Evolutionary conservation across 2,113 vertebrate species (phyloP).

Genomic region (Capricornis sumatraensis): DNA sequence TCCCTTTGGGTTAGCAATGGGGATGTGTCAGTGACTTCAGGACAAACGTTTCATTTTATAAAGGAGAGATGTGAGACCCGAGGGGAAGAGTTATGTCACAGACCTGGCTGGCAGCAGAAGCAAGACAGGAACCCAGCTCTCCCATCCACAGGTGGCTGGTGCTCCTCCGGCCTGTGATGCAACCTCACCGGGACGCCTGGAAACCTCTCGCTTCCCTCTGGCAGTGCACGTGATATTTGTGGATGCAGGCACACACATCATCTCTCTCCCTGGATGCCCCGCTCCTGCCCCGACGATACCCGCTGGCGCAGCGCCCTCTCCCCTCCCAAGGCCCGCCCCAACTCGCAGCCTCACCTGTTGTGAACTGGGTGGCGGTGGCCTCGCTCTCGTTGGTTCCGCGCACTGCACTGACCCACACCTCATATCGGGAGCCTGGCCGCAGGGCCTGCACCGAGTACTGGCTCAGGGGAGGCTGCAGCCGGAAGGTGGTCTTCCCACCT

Average conservation of each 20-base stretch:
- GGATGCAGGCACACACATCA: fast-evolving
- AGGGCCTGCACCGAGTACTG: slow-evolving; percentile 97
- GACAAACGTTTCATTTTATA: background rate
- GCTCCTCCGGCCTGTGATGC: fast-evolving
- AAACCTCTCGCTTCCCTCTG: background rate
- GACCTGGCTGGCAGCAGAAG: background rate
- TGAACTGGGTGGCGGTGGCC: slow-evolving; percentile 87
- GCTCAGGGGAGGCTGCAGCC: slow-evolving; percentile 94
- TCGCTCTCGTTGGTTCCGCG: slow-evolving; percentile 89
- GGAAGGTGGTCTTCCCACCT: slow-evolving; percentile 91
- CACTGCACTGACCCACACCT: slow-evolving; percentile 88
- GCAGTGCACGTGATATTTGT: fast-evolving
- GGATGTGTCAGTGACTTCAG: background rate
- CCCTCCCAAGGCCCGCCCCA: fast-evolving
- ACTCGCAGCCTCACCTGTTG: slow-evolving; percentile 84
- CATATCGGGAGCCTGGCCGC: slow-evolving; percentile 89
- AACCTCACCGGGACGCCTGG: fast-evolving
- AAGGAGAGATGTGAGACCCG: background rate
- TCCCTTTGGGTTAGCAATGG: background rate
- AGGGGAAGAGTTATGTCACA: background rate
- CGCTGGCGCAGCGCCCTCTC: fast-evolving
- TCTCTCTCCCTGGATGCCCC: background rate
- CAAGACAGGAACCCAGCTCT: fast-evolving
- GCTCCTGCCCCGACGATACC: fast-evolving
- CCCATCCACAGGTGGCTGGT: fast-evolving